A percentile compares a stretch with the other conserved stretches of the same genome.
Evolutionary conservation across 2,888 invertebrate genomes (phyloP).

Genomic region (Tachystola acroxantha): DNA sequence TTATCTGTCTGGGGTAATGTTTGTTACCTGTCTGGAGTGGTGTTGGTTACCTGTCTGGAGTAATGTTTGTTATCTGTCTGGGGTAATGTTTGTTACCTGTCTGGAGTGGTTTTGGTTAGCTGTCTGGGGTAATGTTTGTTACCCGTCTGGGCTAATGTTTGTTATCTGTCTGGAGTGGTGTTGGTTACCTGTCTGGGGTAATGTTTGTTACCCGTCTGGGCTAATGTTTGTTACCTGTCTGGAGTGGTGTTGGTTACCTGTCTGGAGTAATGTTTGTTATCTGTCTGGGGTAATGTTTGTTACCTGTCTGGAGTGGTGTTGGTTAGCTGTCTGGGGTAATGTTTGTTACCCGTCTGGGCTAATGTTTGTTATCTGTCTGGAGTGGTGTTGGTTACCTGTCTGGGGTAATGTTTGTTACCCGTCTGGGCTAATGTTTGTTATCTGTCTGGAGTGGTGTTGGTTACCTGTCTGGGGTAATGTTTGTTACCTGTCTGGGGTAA

Average conservation of each 20-base stretch:
- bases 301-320: too few species aligned
- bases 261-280: slow-evolving; percentile 84
- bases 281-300: slow-evolving; percentile 86
- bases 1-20: slow-evolving; percentile 86
- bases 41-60: slow-evolving; percentile 87
- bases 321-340: slow-evolving; percentile 87
- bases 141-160: too few species aligned
- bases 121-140: slow-evolving; percentile 86
- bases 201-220: slow-evolving; percentile 83
- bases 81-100: slow-evolving; percentile 86
- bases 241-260: slow-evolving; percentile 86
- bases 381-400: too few species aligned
- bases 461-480: slow-evolving; percentile 86
- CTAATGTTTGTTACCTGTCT: slow-evolving; percentile 87
- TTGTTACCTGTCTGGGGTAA: too few species aligned
- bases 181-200: slow-evolving; percentile 88
- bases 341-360: too few species aligned
- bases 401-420: slow-evolving; percentile 85
- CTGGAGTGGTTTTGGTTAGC: too few species aligned
- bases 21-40: too few species aligned
- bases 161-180: too few species aligned
- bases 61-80: slow-evolving; percentile 84
- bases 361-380: too few species aligned
- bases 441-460: too few species aligned
- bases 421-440: too few species aligned